Percentiles rank a stretch among this genome's conserved stretches.
These are phyloP conservation scores for Hozukius guyotensis DNA, from an alignment of 2,797 vertebrate species.

Conservation along the genomic window DNA sequence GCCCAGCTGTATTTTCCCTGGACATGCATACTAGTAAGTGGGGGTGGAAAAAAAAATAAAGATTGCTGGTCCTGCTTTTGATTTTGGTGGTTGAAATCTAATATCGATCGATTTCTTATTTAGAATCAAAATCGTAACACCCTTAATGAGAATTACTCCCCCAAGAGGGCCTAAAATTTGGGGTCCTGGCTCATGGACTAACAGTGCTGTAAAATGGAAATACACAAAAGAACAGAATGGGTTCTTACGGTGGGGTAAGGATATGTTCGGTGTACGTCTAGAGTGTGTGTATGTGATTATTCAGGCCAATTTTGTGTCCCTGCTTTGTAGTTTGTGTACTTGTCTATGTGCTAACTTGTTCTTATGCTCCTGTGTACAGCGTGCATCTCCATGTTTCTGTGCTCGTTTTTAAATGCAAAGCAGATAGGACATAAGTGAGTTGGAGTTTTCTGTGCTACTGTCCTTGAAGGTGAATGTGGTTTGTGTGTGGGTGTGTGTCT, in stretches of 20 bases:
- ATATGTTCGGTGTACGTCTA: background rate
- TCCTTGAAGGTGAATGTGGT: slow-evolving; percentile 64
- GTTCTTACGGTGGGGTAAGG: background rate
- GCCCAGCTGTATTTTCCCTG: too few relatives aligned
- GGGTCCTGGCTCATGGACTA: too few relatives aligned
- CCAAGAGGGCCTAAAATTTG: too few relatives aligned
- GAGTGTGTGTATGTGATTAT: background rate
- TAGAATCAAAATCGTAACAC: too few relatives aligned
- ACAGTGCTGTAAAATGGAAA: too few relatives aligned
- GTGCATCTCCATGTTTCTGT: background rate
- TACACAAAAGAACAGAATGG: background rate
- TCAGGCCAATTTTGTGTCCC: background rate
- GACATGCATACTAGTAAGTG: too few relatives aligned
- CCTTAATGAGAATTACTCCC: too few relatives aligned
- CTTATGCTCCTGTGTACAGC: background rate
- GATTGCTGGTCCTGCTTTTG: too few relatives aligned
- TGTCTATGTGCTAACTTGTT: background rate
- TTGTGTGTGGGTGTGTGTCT: background rate
- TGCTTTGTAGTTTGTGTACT: background rate
- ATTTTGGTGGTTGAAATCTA: too few relatives aligned
- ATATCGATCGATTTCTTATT: too few relatives aligned
- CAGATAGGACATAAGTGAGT: slow-evolving; percentile 82
- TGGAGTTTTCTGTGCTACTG: slow-evolving; percentile 2
- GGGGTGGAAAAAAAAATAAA: too few relatives aligned
- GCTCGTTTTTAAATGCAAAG: slow-evolving; percentile 86